Conservation (phyloP, 2,797 vertebrate genomes). For the Clarias pachynema region DNA sequence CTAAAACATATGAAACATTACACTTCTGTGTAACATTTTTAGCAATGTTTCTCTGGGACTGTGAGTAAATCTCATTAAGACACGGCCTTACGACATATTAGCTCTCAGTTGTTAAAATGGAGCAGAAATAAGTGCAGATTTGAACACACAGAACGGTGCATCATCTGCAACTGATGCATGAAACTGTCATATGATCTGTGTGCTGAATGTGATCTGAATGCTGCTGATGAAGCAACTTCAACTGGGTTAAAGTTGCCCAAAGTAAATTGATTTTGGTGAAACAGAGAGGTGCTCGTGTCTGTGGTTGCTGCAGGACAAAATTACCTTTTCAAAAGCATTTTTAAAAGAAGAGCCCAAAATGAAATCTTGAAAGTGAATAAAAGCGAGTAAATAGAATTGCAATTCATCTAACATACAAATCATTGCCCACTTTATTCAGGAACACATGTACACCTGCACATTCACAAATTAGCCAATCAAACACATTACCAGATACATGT, state of each 20-base stretch:
- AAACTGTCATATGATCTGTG: neutral
- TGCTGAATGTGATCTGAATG: neutral
- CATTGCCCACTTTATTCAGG: too few species aligned
- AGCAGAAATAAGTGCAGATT: neutral
- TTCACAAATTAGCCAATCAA: too few species aligned
- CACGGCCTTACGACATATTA: neutral
- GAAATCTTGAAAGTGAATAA: neutral
- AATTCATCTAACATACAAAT: neutral
- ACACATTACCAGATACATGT: too few species aligned
- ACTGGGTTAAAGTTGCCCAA: too few species aligned
- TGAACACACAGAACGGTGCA: neutral
- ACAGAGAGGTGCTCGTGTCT: neutral
- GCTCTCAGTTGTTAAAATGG: neutral
- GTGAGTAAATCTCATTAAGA: constrained; percentile 33
- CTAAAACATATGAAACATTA: constrained; percentile 40
- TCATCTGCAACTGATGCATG: neutral
- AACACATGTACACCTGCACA: too few species aligned
- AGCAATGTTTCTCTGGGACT: constrained; percentile 38
- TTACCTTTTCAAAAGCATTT: neutral
- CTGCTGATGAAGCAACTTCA: neutral
- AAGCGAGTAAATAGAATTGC: neutral
- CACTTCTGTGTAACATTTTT: constrained; percentile 43
- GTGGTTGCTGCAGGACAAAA: neutral
- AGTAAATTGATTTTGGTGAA: neutral
- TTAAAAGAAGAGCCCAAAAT: neutral